Evolutionary conservation across 1,140 invertebrate species (phyloP).

Genomic region (Lordiphosa stackelbergi): DNA sequence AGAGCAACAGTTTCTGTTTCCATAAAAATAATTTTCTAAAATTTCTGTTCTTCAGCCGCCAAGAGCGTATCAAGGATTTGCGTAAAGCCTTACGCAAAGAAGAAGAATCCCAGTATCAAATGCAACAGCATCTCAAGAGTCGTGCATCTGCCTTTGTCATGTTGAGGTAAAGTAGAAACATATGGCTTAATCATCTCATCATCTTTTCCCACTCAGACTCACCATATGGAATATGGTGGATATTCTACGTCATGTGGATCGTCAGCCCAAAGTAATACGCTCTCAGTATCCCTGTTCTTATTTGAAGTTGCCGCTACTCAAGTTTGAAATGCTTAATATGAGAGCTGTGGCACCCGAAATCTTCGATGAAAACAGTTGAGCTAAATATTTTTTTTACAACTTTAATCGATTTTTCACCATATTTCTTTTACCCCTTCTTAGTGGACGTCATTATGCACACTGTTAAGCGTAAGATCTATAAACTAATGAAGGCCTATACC

Average conservation of each 20-base stretch:
- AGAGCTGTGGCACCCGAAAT: constrained; percentile 60
- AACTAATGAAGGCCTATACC: constrained; percentile 64
- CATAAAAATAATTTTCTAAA: too few relatives aligned
- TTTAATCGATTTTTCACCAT: too few relatives aligned
- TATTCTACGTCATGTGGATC: constrained; percentile 62
- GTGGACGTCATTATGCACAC: constrained; percentile 60
- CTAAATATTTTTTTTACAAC: neutral
- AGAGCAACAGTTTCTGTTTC: too few relatives aligned
- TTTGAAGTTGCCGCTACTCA: constrained; percentile 63
- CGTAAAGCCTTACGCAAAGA: constrained; percentile 35
- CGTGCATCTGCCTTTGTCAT: constrained; percentile 58
- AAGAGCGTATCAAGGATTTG: constrained; percentile 53
- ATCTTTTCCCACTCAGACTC: constrained; percentile 23
- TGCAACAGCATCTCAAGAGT: constrained; percentile 54
- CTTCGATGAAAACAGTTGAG: constrained; percentile 69
- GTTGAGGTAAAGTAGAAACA: constrained; percentile 31
- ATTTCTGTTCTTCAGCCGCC: constrained; percentile 30
- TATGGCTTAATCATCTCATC: neutral
- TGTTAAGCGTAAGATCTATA: constrained; percentile 63
- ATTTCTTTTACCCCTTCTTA: constrained; percentile 9
- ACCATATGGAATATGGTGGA: constrained; percentile 64
- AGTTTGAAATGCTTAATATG: constrained; percentile 71
- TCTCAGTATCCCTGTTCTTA: constrained; percentile 64
- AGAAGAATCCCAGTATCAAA: constrained; percentile 22
- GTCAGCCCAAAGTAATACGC: constrained; percentile 44